phyloP scores from a whole-genome alignment of 1,140 invertebrate genomes.

The Calycopis cecrops region DNA sequence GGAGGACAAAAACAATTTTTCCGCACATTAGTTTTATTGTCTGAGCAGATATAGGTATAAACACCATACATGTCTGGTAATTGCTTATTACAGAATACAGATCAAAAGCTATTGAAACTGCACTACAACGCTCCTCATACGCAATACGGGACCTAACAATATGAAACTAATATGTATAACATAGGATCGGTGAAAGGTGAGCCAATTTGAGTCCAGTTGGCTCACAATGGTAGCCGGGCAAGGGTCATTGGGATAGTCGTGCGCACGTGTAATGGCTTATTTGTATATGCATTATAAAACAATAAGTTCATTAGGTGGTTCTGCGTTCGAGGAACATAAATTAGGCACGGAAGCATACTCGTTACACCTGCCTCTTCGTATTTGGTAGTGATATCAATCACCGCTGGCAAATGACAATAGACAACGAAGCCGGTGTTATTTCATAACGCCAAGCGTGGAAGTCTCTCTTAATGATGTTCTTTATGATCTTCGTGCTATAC shows the following conservation, averaged over 20 bases:
- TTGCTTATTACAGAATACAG: too few relatives aligned
- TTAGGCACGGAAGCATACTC: not conserved
- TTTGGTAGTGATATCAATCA: not conserved
- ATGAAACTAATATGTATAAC: slow-evolving; percentile 13
- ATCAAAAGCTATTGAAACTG: too few relatives aligned
- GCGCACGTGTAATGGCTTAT: slow-evolving; percentile 26
- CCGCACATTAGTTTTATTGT: too few relatives aligned
- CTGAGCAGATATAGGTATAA: too few relatives aligned
- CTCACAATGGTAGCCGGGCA: slow-evolving; percentile 4
- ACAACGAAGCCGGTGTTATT: too few relatives aligned
- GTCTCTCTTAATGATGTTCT: too few relatives aligned
- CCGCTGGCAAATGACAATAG: too few relatives aligned
- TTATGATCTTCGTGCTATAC: too few relatives aligned
- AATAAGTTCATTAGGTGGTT: slow-evolving; percentile 1
- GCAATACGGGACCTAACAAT: slow-evolving; percentile 12
- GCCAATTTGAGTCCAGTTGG: slow-evolving; percentile 7
- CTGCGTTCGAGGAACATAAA: not conserved
- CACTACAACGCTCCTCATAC: too few relatives aligned
- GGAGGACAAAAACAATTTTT: too few relatives aligned
- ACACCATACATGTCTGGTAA: too few relatives aligned
- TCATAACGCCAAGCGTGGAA: too few relatives aligned
- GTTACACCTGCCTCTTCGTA: not conserved
- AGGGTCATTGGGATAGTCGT: slow-evolving; percentile 39
- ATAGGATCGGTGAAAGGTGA: slow-evolving; percentile 9
- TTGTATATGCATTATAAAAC: slow-evolving; percentile 14